Base-by-base conservation (phyloP, 2,888 invertebrate genomes). In the Lasioglossum villosulum region DNA sequence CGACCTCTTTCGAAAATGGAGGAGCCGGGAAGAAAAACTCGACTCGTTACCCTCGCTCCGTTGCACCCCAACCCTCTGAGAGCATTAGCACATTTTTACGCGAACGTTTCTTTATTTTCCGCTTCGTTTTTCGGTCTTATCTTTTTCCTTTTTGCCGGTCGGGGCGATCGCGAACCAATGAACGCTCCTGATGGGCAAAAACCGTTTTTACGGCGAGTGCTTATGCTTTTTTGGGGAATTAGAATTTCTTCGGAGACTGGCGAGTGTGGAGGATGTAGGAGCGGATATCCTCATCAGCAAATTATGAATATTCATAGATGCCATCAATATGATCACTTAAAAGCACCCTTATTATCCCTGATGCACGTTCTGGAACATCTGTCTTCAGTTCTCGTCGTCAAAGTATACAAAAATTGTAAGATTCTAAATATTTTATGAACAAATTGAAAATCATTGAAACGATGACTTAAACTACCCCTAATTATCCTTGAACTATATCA, bases 1-100 rank as follows among this genome's bases (percentile, higher is more conserved):
- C 77, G 81, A 74, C 42, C 68, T 52, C 77, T 75, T 70, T 72
- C 71, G 66, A 82, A 84, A 86, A 84, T 71, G 78, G 66, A 86
- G 66, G 34, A 80, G 74, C 73, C 42, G 63, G 48, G 75, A 70
- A 83, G 86, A 63, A 82, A 72, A 83, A 27, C 81, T 79, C 68
- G 74, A 23, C 73, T 83, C 82, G 89, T 89, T 89, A 89, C 45
- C 76, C 70, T 68, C 77, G 34, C 39, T 76, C 72, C 48, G 66
- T 12, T 75, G 78, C 45, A 19, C 56, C 66, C 68, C 42, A 23
- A 5, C 14, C 59, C 59, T 27, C 27, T 30, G 63, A 16, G 19
- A 48, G 68, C 73, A 74, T 73, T 73, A 66, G 19, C 82, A 66
- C 72, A 72, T 37, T 81, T 27, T 30, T 39, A 19, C 75, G 70